These are phyloP conservation scores for Sternotherus odoratus DNA, from an alignment of 2,797 vertebrate genomes.

Conservation along the genomic window DNA sequence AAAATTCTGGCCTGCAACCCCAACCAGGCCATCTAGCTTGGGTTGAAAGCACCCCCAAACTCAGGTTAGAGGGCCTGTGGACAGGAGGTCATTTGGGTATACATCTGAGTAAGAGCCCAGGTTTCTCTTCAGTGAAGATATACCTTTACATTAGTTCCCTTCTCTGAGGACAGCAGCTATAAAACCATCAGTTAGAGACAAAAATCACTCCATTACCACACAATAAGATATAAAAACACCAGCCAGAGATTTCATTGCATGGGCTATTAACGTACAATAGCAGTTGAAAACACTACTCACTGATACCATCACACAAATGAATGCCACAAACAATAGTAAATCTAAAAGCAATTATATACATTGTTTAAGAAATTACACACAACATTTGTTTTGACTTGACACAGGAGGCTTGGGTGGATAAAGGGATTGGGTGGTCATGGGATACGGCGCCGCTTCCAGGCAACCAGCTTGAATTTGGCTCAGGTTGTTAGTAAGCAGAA, in stretches of 20 bases:
- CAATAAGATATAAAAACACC: constrained; percentile 48
- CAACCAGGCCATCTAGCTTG: neutral
- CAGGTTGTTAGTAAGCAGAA: neutral
- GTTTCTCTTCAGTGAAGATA: constrained; percentile 45
- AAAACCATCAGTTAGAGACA: constrained; percentile 12
- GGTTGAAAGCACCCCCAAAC: neutral
- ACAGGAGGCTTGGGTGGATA: neutral
- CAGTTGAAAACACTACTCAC: neutral
- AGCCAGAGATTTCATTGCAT: constrained; percentile 51
- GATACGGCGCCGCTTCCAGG: rapidly evolving
- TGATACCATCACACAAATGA: constrained; percentile 55
- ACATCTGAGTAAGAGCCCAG: neutral
- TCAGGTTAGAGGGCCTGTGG: neutral
- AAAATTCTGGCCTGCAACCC: neutral
- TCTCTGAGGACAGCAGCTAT: constrained; percentile 14
- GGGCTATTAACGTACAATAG: neutral
- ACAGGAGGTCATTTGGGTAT: neutral
- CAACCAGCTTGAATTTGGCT: neutral
- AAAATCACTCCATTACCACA: constrained; percentile 38
- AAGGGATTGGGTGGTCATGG: neutral
- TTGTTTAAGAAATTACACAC: constrained; percentile 45
- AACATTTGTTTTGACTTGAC: constrained; percentile 29
- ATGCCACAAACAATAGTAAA: constrained; percentile 49
- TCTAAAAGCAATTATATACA: constrained; percentile 23
- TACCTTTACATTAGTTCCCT: constrained; percentile 34